Base-by-base conservation (phyloP, 2,797 vertebrate species). In the Dermochelys coriacea region DNA sequence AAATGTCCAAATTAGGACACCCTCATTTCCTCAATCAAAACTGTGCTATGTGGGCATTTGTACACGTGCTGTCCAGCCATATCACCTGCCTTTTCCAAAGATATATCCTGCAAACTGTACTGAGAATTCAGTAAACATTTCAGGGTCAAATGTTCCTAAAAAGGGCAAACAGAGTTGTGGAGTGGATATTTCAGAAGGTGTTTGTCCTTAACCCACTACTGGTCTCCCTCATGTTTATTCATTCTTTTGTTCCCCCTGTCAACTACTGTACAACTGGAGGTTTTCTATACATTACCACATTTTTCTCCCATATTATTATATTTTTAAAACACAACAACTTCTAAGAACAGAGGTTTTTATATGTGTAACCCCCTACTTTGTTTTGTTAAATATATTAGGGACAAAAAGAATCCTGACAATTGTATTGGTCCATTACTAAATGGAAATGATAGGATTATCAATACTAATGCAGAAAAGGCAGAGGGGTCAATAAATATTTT, bases 1-100 rank as follows among this genome's bases (percentile, higher is more conserved):
- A 90, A 86, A 90, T 51, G 94, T 90, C 81, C 45, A 49, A 77
- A 87, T 93, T 93, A 77, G 87, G 93, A 61, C 7, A 61, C 59
- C 59, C 7, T 34, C 14, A 61, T 61, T 16, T 23, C 52, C 52
- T 25, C 23, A 54, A 10, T 34, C 59, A 61, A 61, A 61, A 34
- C 59, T 61, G 31, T 61, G 59, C 31, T n/a, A 37, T 21, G 8
- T 68, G n/a, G n/a, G 3, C 8, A 21, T 87, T 51, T 77, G 47
- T 21, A 50, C 3, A 0, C 3, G 3, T 16, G 15, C 16, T 50
- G 0, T 37, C 21, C 64, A 21, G n/a, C 18, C 19, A 3, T 4
- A 89, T 51, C 80, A 31, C 5, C 54, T 21, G 9, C 14, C 52
- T 29, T 19, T 88, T 61, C 71, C 55, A 15, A 80, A 78, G 55